Percentiles rank a stretch among this genome's conserved stretches.
Conservation (phyloP, 2,113 vertebrate species). For the Tachysurus vachellii region DNA sequence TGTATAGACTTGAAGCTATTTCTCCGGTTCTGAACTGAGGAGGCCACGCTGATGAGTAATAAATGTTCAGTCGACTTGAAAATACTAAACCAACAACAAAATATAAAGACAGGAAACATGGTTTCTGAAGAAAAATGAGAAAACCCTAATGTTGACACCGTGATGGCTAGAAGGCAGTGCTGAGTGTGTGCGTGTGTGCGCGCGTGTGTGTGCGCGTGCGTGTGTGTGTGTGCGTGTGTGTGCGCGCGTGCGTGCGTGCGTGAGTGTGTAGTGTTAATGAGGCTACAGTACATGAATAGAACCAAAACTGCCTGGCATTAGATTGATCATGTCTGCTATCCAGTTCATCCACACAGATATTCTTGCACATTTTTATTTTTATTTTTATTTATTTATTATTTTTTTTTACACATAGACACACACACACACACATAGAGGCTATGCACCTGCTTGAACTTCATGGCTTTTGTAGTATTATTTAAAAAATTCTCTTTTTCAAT, state of each 20-base stretch:
- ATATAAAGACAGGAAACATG: background rate
- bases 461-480: too few relatives aligned
- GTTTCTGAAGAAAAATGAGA: background rate
- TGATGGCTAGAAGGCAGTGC: constrained; percentile 2
- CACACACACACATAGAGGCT: too few relatives aligned
- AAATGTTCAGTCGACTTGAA: background rate
- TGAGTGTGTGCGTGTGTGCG: background rate
- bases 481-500: too few relatives aligned
- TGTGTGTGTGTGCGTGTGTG: background rate
- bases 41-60: constrained; percentile 1
- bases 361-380: too few relatives aligned
- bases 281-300: background rate
- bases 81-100: background rate
- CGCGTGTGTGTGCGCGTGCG: too few relatives aligned
- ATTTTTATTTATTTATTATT: too few relatives aligned
- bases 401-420: too few relatives aligned
- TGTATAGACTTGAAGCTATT: constrained; percentile 21
- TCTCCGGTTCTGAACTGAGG: background rate
- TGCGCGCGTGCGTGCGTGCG: too few relatives aligned
- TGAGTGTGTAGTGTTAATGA: background rate
- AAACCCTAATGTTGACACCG: background rate
- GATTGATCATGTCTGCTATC: constrained; percentile 10
- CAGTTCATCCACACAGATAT: constrained; percentile 6
- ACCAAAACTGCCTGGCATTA: background rate
- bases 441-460: too few relatives aligned